Evolutionary conservation across 2,888 invertebrate species (phyloP).

Genomic region (Electrophaes corylata): DNA sequence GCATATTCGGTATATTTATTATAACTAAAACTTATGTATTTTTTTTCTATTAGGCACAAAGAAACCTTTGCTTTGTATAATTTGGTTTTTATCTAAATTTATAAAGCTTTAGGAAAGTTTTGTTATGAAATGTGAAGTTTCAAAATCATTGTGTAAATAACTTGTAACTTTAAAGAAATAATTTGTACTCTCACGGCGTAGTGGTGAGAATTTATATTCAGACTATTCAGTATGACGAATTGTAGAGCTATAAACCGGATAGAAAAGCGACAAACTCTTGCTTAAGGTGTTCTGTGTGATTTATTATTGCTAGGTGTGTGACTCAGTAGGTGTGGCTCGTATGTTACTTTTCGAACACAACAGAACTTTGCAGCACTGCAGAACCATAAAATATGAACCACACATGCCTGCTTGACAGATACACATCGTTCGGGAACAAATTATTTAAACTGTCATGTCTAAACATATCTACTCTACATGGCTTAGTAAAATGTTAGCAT

Average conservation of each 20-base stretch:
- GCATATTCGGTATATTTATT: too few relatives aligned
- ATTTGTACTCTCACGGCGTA: too few relatives aligned
- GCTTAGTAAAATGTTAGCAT: not conserved
- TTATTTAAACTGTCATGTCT: not conserved
- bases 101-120: too few relatives aligned
- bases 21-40: too few relatives aligned
- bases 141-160: too few relatives aligned
- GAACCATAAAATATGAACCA: not conserved
- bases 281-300: not conserved
- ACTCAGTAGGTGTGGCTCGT: not conserved
- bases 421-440: not conserved
- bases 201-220: too few relatives aligned
- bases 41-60: too few relatives aligned
- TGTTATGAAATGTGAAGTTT: too few relatives aligned
- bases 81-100: too few relatives aligned
- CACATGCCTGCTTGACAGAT: not conserved
- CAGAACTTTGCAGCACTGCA: not conserved
- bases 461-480: not conserved
- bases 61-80: too few relatives aligned
- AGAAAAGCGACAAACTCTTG: not conserved
- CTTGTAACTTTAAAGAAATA: too few relatives aligned
- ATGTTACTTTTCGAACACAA: not conserved
- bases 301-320: not conserved
- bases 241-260: not conserved
- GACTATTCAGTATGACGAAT: not conserved